A percentile compares a stretch with the other conserved stretches of the same genome.
These are phyloP conservation scores for Hystrix brachyura DNA, from an alignment of 2,113 vertebrate species.

Conservation along the genomic window DNA sequence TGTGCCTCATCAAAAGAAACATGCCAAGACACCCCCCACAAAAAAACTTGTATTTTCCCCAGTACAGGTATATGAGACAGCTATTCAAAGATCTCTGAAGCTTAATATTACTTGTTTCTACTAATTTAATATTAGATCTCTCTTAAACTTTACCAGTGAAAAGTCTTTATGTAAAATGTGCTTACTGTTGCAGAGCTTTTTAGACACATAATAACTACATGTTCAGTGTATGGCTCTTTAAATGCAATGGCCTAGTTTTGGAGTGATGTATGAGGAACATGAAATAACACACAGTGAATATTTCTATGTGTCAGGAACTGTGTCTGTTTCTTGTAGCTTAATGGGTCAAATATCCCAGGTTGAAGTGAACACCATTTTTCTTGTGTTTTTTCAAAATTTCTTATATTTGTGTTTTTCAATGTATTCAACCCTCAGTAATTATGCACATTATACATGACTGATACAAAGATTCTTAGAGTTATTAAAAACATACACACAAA, in stretches of 20 bases:
- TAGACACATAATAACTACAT: constrained; percentile 9
- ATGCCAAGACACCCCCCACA: neutral
- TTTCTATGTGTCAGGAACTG: neutral
- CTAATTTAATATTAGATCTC: neutral
- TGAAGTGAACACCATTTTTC: neutral
- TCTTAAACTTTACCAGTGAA: constrained; percentile 21
- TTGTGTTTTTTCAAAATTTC: neutral
- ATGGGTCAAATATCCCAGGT: neutral
- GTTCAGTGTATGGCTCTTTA: neutral
- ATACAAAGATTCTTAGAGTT: neutral
- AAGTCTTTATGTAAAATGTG: neutral
- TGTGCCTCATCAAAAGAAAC: neutral
- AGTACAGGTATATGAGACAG: neutral
- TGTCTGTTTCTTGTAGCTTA: neutral
- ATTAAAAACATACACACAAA: neutral
- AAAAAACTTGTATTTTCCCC: neutral
- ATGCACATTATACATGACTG: neutral
- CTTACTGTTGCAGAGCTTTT: neutral
- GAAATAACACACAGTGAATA: neutral
- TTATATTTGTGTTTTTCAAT: constrained; percentile 8
- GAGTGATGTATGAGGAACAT: neutral
- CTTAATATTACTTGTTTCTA: neutral
- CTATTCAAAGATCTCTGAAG: constrained; percentile 33
- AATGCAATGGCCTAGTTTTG: neutral
- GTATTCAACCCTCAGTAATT: neutral